phyloP scores from a whole-genome alignment of 2,113 vertebrate genomes.

The Coptodon rendalli region DNA sequence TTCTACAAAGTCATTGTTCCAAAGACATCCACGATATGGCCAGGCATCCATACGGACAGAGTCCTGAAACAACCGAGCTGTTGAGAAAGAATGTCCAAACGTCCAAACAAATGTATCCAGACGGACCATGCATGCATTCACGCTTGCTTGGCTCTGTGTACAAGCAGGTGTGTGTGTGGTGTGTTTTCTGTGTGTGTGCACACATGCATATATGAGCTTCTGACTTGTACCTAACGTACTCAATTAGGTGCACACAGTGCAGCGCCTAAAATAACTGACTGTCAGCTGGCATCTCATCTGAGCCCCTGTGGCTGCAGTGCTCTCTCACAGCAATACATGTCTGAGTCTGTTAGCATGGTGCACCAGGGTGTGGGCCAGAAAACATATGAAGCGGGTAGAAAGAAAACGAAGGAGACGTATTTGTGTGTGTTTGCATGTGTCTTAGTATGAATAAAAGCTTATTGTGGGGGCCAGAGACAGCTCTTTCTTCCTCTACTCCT shows the following conservation, averaged over 20 bases:
- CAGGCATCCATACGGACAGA: not conserved
- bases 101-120: not conserved
- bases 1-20: not conserved
- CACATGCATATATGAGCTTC: not conserved
- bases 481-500: not conserved
- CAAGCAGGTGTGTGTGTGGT: not conserved
- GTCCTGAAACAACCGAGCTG: not conserved
- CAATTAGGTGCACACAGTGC: constrained; percentile 2
- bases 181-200: not conserved
- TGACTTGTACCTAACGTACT: not conserved
- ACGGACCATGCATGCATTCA: not conserved
- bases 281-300: constrained; percentile 22
- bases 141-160: not conserved
- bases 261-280: constrained; percentile 29
- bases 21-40: not conserved
- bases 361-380: not conserved
- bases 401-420: not conserved
- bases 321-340: not conserved
- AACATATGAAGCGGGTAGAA: not conserved
- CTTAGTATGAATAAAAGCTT: not conserved
- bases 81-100: not conserved
- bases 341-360: not conserved
- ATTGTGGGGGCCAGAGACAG: not conserved
- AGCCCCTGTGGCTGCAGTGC: not conserved
- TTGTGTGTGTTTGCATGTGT: not conserved